Evolutionary conservation across 2,113 vertebrate genomes (phyloP), one percentile per base, ranked within the genome.

Genomic region (Dissostichus mawsoni): DNA sequence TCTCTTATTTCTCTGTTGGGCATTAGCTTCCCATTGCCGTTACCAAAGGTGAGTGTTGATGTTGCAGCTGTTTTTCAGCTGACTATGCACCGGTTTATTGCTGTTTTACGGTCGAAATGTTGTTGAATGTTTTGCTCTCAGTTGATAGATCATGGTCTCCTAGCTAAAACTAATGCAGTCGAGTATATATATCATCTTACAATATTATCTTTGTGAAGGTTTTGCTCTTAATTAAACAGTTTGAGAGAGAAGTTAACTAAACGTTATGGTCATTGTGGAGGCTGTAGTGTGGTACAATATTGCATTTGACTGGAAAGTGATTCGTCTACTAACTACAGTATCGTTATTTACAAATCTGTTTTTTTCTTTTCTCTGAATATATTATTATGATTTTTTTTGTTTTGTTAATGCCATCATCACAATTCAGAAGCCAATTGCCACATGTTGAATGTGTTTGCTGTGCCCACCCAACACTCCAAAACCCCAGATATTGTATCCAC

Each of bases 31-130:
- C 20, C 50, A 48, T 61, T 75, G 57, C 72, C 68, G 66, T 48
- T 48, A 20, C 8, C 2, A 36, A 73, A 86, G 85, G 85, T 91
- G 83, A 91, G 90, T 87, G 17, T 57, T 59, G 45, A 20, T 41
- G 62, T 45, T 68, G 52, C 48, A 68, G 36, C 56, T 74, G n/a
- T 16, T 52, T 66, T 79, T 75, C 55, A 76, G 70, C 78, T 66
- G 57, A 29, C 80, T 17, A 41, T 72, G 56, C 16, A 18, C 41
- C 66, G 63, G 9, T 66, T 66, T 29, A 52, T 25, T 53, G 70
- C 20, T 33, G 13, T 51, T 11, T 13, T 45, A 3, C 36, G 36
- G 7, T 41, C 36, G 5, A 41, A 41, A 41, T 29, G 16, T 11
- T 52, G 25, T 5, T 62, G 50, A 11, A 6, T 20, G 18, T 13